phyloP scores from a whole-genome alignment of 2,797 vertebrate genomes.

The Accipiter minullus region DNA sequence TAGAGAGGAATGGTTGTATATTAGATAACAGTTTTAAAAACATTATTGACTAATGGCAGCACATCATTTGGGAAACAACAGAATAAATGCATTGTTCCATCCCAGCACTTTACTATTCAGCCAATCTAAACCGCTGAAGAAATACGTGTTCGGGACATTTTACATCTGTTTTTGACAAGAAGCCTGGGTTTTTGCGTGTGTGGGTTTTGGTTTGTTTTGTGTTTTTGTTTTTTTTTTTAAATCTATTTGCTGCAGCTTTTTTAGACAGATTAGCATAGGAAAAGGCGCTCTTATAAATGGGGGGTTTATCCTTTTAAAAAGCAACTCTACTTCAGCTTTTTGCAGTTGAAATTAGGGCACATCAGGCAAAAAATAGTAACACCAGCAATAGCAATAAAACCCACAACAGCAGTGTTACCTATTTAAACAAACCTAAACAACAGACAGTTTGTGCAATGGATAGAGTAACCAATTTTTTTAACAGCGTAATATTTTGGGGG shows the following conservation, averaged over 20 bases:
- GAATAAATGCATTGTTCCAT: constrained; percentile 60
- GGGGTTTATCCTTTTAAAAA: neutral
- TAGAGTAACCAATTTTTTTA: neutral
- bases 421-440: neutral
- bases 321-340: neutral
- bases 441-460: neutral
- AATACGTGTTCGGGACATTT: constrained; percentile 73
- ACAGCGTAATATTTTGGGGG: neutral
- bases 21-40: constrained; percentile 5
- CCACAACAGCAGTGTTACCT: neutral
- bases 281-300: neutral
- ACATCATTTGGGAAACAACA: constrained; percentile 62
- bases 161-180: constrained; percentile 78
- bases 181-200: constrained; percentile 24
- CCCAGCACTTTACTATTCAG: constrained; percentile 23
- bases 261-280: neutral
- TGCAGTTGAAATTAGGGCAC: neutral
- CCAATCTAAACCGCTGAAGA: constrained; percentile 66
- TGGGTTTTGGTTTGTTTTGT: neutral
- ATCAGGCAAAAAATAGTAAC: neutral
- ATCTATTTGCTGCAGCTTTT: constrained; percentile 14
- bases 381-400: neutral
- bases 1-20: neutral
- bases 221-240: neutral
- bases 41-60: constrained; percentile 32